Conservation (phyloP, 2,888 invertebrate species). For the Ornithoptera alexandrae region DNA sequence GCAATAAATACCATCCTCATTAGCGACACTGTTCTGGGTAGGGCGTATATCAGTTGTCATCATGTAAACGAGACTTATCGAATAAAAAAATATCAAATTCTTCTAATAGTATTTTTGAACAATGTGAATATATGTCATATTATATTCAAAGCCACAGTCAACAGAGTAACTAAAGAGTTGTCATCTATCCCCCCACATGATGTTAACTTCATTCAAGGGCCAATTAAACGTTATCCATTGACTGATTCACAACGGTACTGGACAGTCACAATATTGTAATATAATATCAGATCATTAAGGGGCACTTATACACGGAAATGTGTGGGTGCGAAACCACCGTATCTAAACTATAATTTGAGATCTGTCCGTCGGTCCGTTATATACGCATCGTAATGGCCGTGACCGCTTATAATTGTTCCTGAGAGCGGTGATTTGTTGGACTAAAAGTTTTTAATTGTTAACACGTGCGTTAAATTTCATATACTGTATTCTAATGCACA, state of each 20-base stretch:
- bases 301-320: slow-evolving; percentile 72
- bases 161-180: slow-evolving; percentile 38
- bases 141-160: no score
- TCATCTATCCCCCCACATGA: slow-evolving; percentile 55
- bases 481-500: slow-evolving; percentile 29
- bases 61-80: no score
- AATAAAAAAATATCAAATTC: no score
- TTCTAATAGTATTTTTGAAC: no score
- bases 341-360: slow-evolving; percentile 77
- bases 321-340: slow-evolving; percentile 79
- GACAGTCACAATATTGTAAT: slow-evolving; percentile 68
- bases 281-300: slow-evolving; percentile 74
- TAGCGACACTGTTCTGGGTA: no score
- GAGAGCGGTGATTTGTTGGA: slow-evolving; percentile 67
- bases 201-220: slow-evolving; percentile 51
- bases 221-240: slow-evolving; percentile 61
- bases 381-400: slow-evolving; percentile 62
- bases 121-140: no score
- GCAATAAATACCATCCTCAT: no score
- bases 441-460: slow-evolving; percentile 69
- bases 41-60: no score
- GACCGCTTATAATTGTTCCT: slow-evolving; percentile 69
- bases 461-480: slow-evolving; percentile 65
- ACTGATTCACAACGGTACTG: slow-evolving; percentile 55
- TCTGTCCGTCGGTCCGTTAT: slow-evolving; percentile 68